A percentile compares a stretch with the other conserved stretches of the same genome.
Conservation (phyloP, 1,140 invertebrate genomes). For the Eriocheir sinensis region DNA sequence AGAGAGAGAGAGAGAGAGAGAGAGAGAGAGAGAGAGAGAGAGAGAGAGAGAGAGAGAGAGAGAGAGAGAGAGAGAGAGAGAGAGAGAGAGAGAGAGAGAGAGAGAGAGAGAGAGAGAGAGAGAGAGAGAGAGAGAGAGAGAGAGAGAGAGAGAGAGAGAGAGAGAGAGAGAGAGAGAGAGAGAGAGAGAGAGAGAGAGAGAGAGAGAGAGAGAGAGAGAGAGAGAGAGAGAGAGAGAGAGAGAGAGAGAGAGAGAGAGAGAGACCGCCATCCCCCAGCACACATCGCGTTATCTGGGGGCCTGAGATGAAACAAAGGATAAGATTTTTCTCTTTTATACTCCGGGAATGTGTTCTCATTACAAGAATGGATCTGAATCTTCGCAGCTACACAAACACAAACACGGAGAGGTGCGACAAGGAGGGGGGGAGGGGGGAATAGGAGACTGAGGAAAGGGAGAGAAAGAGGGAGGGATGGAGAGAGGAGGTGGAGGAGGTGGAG, state of each 20-base stretch:
- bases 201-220: slow-evolving; percentile 63
- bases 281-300: slow-evolving; percentile 32
- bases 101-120: too few species aligned
- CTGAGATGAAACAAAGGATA: slow-evolving; percentile 41
- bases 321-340: slow-evolving; percentile 70
- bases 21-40: too few species aligned
- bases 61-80: too few species aligned
- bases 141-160: too few species aligned
- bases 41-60: too few species aligned
- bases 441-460: not conserved
- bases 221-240: slow-evolving; percentile 64
- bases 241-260: not conserved
- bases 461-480: not conserved
- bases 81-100: too few species aligned
- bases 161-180: too few species aligned
- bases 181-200: slow-evolving; percentile 28
- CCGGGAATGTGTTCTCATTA: slow-evolving; percentile 71
- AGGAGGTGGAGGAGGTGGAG: not conserved
- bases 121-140: too few species aligned
- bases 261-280: not conserved
- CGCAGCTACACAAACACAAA: slow-evolving; percentile 46
- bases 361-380: slow-evolving; percentile 66
- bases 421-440: not conserved
- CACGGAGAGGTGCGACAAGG: not conserved
- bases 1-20: too few species aligned